Evolutionary conservation across 2,113 vertebrate species (phyloP).

Genomic region (Plecotus auritus): DNA sequence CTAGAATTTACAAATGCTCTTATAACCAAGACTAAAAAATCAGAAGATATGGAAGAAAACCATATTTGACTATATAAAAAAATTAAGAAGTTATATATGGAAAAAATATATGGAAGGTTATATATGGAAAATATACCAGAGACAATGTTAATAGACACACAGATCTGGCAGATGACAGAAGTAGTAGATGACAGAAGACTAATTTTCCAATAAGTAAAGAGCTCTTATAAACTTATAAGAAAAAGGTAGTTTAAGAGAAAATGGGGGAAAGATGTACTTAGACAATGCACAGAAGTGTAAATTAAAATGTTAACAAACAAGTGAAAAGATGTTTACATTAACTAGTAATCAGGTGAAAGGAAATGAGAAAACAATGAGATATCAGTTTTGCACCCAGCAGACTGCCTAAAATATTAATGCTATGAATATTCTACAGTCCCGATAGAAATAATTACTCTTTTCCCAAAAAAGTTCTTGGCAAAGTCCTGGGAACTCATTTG

Average conservation of each 20-base stretch:
- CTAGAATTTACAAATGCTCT: not conserved
- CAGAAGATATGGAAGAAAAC: not conserved
- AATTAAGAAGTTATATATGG: not conserved
- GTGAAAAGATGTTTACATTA: not conserved
- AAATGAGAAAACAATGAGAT: not conserved
- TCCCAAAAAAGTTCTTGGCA: not conserved
- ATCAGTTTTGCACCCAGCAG: not conserved
- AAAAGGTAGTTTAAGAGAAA: not conserved
- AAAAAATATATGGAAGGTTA: not conserved
- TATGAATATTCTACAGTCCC: not conserved
- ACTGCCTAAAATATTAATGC: not conserved
- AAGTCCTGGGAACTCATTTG: not conserved
- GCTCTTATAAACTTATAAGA: not conserved
- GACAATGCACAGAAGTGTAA: not conserved
- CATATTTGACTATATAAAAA: not conserved
- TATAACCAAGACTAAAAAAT: not conserved
- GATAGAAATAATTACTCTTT: not conserved
- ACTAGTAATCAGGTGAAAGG: not conserved
- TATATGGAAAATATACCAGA: not conserved
- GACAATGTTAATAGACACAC: not conserved
- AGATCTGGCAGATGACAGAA: not conserved
- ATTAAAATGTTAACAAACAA: not conserved
- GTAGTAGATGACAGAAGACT: not conserved
- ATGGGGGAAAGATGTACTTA: not conserved
- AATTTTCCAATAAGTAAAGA: not conserved